These are phyloP conservation scores for Propithecus perrieri DNA, from an alignment of 2,797 vertebrate species.

Conservation along the genomic window DNA sequence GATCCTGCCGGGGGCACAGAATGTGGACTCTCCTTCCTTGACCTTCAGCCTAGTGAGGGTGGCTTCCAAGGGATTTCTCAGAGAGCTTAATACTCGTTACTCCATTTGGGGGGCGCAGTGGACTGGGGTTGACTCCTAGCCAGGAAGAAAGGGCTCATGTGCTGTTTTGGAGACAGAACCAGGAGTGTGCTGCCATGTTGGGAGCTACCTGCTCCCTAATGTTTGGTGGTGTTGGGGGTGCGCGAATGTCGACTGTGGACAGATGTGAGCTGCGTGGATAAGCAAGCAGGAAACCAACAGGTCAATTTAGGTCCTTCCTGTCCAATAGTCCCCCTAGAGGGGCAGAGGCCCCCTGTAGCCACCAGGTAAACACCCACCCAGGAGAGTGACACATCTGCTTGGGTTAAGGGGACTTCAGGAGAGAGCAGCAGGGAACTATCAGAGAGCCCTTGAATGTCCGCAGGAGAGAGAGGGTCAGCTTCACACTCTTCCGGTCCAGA, in stretches of 20 bases:
- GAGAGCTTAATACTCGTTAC: not conserved
- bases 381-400: not conserved
- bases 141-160: accelerated
- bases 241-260: not conserved
- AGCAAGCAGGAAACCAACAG: not conserved
- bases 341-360: not conserved
- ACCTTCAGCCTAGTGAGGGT: not conserved
- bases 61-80: not conserved
- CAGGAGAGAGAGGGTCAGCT: not conserved
- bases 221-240: not conserved
- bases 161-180: not conserved
- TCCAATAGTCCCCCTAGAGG: not conserved
- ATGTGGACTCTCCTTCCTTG: accelerated
- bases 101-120: not conserved
- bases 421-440: not conserved
- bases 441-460: not conserved
- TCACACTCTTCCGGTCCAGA: not conserved
- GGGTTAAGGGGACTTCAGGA: not conserved
- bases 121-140: not conserved
- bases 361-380: not conserved
- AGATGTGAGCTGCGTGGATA: not conserved
- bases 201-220: not conserved
- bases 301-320: not conserved
- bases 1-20: not conserved
- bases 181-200: too few species aligned